Base-by-base conservation (phyloP, 2,888 invertebrate species). In the Exephanes ischioxanthus region DNA sequence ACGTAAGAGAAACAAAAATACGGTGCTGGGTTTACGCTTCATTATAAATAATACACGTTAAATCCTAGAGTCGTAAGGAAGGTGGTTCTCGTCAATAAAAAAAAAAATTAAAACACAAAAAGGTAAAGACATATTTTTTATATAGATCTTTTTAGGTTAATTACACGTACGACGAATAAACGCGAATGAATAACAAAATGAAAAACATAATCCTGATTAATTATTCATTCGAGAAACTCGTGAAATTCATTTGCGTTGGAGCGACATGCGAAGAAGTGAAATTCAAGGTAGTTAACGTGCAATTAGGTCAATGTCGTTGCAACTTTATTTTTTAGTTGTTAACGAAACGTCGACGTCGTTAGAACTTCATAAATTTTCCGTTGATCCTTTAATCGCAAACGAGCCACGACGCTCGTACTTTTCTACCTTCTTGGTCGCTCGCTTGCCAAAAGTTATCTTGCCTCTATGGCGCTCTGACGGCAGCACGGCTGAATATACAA, bases 1-100 rank as follows among this genome's bases (percentile, higher is more conserved):
- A 86, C 76, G 79, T 89, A 88, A 87, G 77, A 86, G 85, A 87
- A 86, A 77, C 58, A 80, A 86, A 76, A 88, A 89, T 84, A 89
- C 81, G 92, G 92, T 92, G 92, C 91, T 92, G 92, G 92, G 91
- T 90, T 88, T 89, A 89, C 89, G 91, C 90, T 91, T 90, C 83
- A 88, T 86, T 79, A 77, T 79, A 80, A 81, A 72, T 58, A 80
- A 68, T 76, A 84, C 16, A 81, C 26, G 55, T 71, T 79, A 55
- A 41, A 68, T 83, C 68, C 33, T 72, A 80, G 66, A 78, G 45
- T n/a, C 71, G 58, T 80, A 72, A 58, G 45, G 63, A 78, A 48
- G 33, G 45, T 66, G 63, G 30, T 61, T 45, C 61, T 55, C 78
- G 66, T 26, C 19, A 63, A 73, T 11, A 58, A 19, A 58, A 19